phyloP scores from a whole-genome alignment of 2,888 invertebrate species.

The Drosophila recens region DNA sequence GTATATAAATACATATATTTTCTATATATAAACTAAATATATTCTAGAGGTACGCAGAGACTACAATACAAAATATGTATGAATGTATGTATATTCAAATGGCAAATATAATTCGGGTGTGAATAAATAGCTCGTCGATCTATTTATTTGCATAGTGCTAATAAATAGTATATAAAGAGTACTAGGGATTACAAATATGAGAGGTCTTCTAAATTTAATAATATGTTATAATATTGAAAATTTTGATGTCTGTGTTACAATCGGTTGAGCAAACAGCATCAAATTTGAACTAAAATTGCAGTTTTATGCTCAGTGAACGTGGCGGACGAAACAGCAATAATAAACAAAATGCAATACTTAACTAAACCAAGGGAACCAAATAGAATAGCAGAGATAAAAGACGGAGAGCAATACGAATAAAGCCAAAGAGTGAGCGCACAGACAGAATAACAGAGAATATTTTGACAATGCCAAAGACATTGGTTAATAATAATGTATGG shows the following conservation, averaged over 20 bases:
- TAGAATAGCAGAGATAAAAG: conserved; percentile 11
- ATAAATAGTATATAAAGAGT: conserved; percentile 6
- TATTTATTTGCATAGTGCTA: conserved; percentile 11
- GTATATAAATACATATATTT: background rate
- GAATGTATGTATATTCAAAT: conserved; percentile 9
- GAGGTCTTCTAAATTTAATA: conserved; percentile 21
- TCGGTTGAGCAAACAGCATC: conserved; percentile 33
- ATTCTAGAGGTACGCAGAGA: conserved; percentile 31
- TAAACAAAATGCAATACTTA: conserved; percentile 52
- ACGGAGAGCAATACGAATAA: conserved; percentile 24
- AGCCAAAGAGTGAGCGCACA: conserved; percentile 30
- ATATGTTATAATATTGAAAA: conserved; percentile 24
- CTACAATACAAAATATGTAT: conserved; percentile 11
- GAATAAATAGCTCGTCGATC: conserved; percentile 16
- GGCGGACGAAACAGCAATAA: conserved; percentile 24
- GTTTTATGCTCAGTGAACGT: conserved; percentile 22
- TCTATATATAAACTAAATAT: conserved; percentile 40
- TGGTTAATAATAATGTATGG: conserved; percentile 45
- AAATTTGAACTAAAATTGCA: conserved; percentile 20
- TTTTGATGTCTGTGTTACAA: conserved; percentile 31
- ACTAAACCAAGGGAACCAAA: conserved; percentile 32
- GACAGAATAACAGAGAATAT: conserved; percentile 47
- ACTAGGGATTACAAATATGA: conserved; percentile 12
- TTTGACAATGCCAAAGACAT: conserved; percentile 48
- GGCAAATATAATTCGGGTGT: conserved; percentile 26